A percentile compares a stretch with the other conserved stretches of the same genome.
Evolutionary conservation across 2,797 vertebrate species (phyloP).

Genomic region (Apogon hyalosoma): DNA sequence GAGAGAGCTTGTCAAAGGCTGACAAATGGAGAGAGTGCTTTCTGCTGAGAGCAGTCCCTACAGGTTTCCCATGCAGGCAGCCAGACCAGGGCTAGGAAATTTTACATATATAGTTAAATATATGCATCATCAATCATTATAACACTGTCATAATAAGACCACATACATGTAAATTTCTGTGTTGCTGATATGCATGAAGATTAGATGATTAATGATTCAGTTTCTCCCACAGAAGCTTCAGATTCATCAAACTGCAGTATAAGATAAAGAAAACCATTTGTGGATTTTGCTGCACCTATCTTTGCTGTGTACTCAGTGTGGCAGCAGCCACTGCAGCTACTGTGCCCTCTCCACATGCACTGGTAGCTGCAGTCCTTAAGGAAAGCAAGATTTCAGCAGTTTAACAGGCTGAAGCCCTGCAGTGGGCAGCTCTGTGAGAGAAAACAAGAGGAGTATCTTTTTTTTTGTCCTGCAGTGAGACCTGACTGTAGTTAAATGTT

Average conservation of each 20-base stretch:
- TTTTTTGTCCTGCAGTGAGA: constrained; percentile 43
- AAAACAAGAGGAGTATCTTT: constrained; percentile 50
- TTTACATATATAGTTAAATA: constrained; percentile 8
- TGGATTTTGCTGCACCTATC: background rate
- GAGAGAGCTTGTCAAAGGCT: constrained; percentile 63
- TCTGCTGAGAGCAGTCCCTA: constrained; percentile 73
- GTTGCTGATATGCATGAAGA: too few species aligned
- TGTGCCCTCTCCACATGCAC: constrained; percentile 68
- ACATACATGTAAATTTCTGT: background rate
- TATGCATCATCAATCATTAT: constrained; percentile 10
- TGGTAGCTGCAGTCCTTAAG: constrained; percentile 79
- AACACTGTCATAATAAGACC: constrained; percentile 20
- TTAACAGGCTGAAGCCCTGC: constrained; percentile 69
- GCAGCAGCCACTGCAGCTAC: constrained; percentile 72
- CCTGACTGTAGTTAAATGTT: constrained; percentile 28
- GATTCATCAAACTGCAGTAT: too few species aligned
- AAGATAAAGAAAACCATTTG: too few species aligned
- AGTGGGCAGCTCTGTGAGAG: constrained; percentile 50
- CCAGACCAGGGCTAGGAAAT: constrained; percentile 38
- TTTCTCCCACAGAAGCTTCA: too few species aligned
- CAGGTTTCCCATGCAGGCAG: constrained; percentile 65
- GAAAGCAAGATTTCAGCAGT: constrained; percentile 84
- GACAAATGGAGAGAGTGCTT: constrained; percentile 78
- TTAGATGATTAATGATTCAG: too few species aligned
- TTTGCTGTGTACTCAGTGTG: constrained; percentile 24